Evolutionary conservation across 2,113 vertebrate genomes (phyloP), one percentile per base, ranked within the genome.

Genomic region (Oryzias celebensis): DNA sequence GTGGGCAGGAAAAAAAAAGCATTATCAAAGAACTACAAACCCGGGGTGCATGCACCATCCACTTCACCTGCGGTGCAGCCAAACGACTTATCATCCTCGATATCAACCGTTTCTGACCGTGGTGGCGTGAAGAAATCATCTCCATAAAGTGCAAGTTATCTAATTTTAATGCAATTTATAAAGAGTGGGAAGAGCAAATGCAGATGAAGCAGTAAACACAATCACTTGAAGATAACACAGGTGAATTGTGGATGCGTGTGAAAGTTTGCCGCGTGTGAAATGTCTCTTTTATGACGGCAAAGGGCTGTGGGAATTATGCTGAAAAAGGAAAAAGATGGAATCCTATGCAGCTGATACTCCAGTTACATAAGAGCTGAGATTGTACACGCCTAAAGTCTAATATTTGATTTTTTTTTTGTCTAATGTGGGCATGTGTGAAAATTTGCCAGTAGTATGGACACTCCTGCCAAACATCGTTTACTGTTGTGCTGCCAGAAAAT

Each of bases 401-500:
- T 58, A 31, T 44, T 53, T 51, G 16, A 14, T 24, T 48, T 71
- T 56, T 46, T 12, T 45, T 14, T 60, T 51, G 4, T 14, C 46
- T 44, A 42, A 52, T 73, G 43, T 61, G 71, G 67, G 41, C 36
- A 22, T 65, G 70, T 73, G 66, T 68, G 62, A 68, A 71, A 23
- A 57, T 64, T 63, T 68, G 72, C 73, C 78, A 81, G 64, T 73
- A 75, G 51, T 70, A 60, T 58, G 55, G 66, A 68, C 68, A 50
- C 22, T 75, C 60, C 69, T 84, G 87, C 88, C 87, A 87, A 86
- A 87, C 84, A 84, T 84, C 58, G 70, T 78, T 81, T 75, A 77
- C 62, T 84, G 68, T 80, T 77, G 77, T 75, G 67, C 52, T 75
- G 87, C 82, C 80, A 85, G 71, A 57, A 80, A 83, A 71, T 43